Percentiles rank a stretch among this genome's conserved stretches.
Evolutionary conservation across 2,797 vertebrate genomes (phyloP).

Genomic region (Darevskia mixta): DNA sequence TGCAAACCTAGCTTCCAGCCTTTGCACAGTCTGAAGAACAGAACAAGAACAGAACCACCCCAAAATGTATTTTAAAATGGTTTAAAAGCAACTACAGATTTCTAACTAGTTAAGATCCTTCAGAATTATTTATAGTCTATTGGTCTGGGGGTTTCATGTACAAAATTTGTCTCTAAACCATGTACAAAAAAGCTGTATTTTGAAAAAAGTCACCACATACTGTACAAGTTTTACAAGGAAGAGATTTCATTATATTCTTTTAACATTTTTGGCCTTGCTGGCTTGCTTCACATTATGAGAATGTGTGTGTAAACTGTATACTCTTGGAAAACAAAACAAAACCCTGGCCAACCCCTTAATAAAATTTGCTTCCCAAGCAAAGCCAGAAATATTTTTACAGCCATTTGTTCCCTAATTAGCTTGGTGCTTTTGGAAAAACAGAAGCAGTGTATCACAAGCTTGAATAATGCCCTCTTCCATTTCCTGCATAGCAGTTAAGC

Average conservation of each 20-base stretch:
- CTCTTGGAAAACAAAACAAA: slow-evolving; percentile 77
- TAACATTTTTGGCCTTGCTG: slow-evolving; percentile 85
- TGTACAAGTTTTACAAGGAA: slow-evolving; percentile 98
- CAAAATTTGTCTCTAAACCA: slow-evolving; percentile 88
- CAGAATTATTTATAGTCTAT: slow-evolving; percentile 86
- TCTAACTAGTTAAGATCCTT: slow-evolving; percentile 81
- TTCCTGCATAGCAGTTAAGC: slow-evolving; percentile 84
- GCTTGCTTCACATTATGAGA: slow-evolving; percentile 82
- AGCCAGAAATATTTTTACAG: slow-evolving; percentile 79
- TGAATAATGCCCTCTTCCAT: slow-evolving; percentile 83
- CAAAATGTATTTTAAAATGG: slow-evolving; percentile 79
- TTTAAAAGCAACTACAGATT: slow-evolving; percentile 81
- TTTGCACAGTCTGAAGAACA: slow-evolving; percentile 82
- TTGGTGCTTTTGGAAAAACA: slow-evolving; percentile 78
- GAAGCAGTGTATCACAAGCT: slow-evolving; percentile 81
- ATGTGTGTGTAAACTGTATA: slow-evolving; percentile 88
- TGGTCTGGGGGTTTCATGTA: slow-evolving; percentile 87
- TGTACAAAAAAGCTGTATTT: slow-evolving; percentile 96
- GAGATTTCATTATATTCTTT: slow-evolving; percentile 84
- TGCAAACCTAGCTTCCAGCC: slow-evolving; percentile 85
- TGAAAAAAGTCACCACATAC: slow-evolving; percentile 90
- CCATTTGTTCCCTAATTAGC: slow-evolving; percentile 75
- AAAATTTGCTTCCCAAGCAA: slow-evolving; percentile 75
- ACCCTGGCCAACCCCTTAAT: slow-evolving; percentile 73
- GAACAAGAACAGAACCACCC: slow-evolving; percentile 13